These are phyloP conservation scores for Conus canariensis DNA, from an alignment of 2,888 invertebrate genomes.

Conservation along the genomic window DNA sequence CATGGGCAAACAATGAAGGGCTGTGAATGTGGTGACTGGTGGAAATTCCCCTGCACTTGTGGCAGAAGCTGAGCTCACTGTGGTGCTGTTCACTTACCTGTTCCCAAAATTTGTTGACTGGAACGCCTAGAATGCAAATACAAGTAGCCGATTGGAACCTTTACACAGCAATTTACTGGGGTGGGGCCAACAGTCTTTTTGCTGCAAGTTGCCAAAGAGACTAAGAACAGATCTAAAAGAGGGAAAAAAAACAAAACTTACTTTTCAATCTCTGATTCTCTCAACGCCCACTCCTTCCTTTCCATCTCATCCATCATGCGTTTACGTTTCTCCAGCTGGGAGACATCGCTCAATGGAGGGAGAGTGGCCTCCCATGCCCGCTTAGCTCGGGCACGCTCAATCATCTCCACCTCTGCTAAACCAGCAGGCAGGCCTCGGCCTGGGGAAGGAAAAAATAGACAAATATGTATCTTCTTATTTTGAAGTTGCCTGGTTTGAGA, in stretches of 20 bases:
- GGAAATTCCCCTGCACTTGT: too few relatives aligned
- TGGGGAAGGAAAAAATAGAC: slow-evolving; percentile 47
- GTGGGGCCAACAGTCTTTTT: too few relatives aligned
- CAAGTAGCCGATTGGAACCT: too few relatives aligned
- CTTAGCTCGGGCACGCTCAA: slow-evolving; percentile 86
- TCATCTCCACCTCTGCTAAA: slow-evolving; percentile 82
- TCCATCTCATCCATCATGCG: slow-evolving; percentile 89
- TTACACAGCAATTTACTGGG: too few relatives aligned
- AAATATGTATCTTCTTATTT: too few relatives aligned
- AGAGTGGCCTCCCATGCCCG: slow-evolving; percentile 84
- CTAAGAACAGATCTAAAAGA: background rate
- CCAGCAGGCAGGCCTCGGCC: slow-evolving; percentile 84
- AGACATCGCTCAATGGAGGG: slow-evolving; percentile 81
- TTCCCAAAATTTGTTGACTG: too few relatives aligned
- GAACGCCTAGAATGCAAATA: too few relatives aligned
- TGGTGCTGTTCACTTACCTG: too few relatives aligned
- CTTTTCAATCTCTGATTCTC: slow-evolving; percentile 85
- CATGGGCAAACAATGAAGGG: too few relatives aligned
- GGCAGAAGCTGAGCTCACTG: too few relatives aligned
- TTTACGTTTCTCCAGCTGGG: slow-evolving; percentile 83
- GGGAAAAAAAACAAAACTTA: slow-evolving; percentile 51
- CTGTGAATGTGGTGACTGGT: too few relatives aligned
- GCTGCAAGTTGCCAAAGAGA: background rate
- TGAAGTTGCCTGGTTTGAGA: too few relatives aligned
- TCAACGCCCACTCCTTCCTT: slow-evolving; percentile 89